These are phyloP conservation scores for Scaptomyza montana DNA, from an alignment of 1,140 invertebrate genomes.

Conservation along the genomic window DNA sequence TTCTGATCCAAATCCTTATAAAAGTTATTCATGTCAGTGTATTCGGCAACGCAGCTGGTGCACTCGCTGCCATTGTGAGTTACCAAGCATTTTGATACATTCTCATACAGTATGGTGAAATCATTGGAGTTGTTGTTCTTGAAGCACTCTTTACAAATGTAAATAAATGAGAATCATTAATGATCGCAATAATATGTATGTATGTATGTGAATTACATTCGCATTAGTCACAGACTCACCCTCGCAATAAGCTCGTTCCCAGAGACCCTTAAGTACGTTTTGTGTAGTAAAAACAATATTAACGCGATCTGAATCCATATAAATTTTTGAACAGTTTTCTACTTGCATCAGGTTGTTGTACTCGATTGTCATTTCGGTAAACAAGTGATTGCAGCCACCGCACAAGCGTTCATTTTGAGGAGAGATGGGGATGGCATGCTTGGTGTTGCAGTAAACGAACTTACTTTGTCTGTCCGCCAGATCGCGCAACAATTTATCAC, in stretches of 20 bases:
- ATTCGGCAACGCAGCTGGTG: conserved; percentile 32
- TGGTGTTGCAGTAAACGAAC: conserved; percentile 65
- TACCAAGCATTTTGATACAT: background rate
- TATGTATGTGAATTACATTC: background rate
- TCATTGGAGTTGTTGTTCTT: conserved; percentile 9
- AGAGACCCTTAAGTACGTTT: conserved; percentile 52
- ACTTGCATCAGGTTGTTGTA: conserved; percentile 32
- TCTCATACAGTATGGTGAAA: conserved; percentile 22
- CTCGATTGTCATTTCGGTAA: background rate
- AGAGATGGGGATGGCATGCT: conserved; percentile 57
- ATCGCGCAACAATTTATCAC: conserved; percentile 18
- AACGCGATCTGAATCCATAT: conserved; percentile 68
- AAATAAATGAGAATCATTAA: background rate
- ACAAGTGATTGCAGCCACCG: conserved; percentile 20
- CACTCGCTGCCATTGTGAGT: conserved; percentile 27
- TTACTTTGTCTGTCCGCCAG: conserved; percentile 50
- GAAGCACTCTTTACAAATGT: conserved; percentile 56
- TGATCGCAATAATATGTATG: background rate
- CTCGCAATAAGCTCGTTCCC: conserved; percentile 67
- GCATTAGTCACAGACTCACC: conserved; percentile 46
- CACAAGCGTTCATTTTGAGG: conserved; percentile 34
- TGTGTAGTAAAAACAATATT: conserved; percentile 67
- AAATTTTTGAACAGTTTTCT: conserved; percentile 55
- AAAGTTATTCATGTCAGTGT: conserved; percentile 58
- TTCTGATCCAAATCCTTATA: conserved; percentile 61